Evolutionary conservation across 2,888 invertebrate genomes (phyloP), one percentile per base, ranked within the genome.

Genomic region (Neocrepidodera transversa): DNA sequence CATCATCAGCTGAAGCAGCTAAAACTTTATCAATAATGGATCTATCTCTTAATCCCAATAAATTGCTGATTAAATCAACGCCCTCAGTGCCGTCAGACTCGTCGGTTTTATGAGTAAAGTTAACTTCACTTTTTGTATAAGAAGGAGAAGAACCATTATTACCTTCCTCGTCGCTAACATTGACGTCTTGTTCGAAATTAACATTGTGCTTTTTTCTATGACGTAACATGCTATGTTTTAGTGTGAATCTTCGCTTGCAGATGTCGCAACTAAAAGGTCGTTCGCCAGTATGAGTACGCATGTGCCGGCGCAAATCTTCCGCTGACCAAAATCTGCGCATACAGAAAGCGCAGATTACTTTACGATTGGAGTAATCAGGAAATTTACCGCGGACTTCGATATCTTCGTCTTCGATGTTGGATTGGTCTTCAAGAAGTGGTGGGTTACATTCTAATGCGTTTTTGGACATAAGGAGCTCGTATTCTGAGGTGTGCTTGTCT

Each of bases 261-360:
- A 94, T 88, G 78, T 94, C 93, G 76, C 95, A 96, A 59, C 92
- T 91, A 78, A 95, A 96, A 0, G 95, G 95, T 1, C 95, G 82
- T 75, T 95, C 95, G 0, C 95, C 95, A 0, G 93, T 92, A 77
- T 97, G 96, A 0, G 95, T 95, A 14, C 95, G 83, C 93, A 96
- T 95, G 79, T 97, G 97, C 0, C 95, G 87, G 0, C 95, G 85
- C 3, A 96, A 82, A 78, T 97, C 96, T 77, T 96, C 95, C 0
- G 95, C 92, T 0, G 95, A 95, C 95, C 95, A 95, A 81, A 96
- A 96, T 43, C 95, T 88, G 62, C 95, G 90, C 76, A 95, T 85
- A 78, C 96, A 97, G 75, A 96, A 93, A 0, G 95, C 94, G 77
- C 96, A 94, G 56, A 93, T 91, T 4, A 90, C 93, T 84, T 93